Evolutionary conservation across 2,888 invertebrate species (phyloP).

Genomic region (Watsonalla binaria): DNA sequence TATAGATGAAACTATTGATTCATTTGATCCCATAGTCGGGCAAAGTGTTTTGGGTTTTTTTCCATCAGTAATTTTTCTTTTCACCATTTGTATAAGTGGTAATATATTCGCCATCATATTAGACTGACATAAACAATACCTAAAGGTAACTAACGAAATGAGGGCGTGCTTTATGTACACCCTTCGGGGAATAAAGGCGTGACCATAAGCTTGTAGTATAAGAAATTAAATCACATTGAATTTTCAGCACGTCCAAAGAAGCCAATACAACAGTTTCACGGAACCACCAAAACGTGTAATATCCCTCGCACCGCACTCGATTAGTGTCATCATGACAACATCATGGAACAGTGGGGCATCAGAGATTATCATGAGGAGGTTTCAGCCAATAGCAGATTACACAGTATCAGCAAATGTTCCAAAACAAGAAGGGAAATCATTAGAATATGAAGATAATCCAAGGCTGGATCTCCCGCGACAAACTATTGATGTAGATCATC

Average conservation of each 20-base stretch:
- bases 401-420: background rate
- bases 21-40: no score
- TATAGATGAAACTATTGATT: no score
- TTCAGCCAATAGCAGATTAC: conserved; percentile 17
- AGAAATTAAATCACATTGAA: no score
- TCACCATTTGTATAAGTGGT: no score
- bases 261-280: conserved; percentile 13
- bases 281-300: conserved; percentile 13
- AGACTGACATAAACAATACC: no score
- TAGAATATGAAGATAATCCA: background rate
- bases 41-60: no score
- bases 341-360: conserved; percentile 30
- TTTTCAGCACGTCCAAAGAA: background rate
- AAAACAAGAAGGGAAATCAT: background rate
- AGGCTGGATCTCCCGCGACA: background rate
- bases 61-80: no score
- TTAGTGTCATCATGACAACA: conserved; percentile 23
- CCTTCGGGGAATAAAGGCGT: no score
- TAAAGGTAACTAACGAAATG: no score
- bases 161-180: no score
- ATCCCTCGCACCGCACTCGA: conserved; percentile 23
- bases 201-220: no score
- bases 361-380: conserved; percentile 43
- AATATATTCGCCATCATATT: no score
- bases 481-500: background rate